Evolutionary conservation across 2,113 vertebrate species (phyloP), one percentile per base, ranked within the genome.

Genomic region (Notothenia rossii): DNA sequence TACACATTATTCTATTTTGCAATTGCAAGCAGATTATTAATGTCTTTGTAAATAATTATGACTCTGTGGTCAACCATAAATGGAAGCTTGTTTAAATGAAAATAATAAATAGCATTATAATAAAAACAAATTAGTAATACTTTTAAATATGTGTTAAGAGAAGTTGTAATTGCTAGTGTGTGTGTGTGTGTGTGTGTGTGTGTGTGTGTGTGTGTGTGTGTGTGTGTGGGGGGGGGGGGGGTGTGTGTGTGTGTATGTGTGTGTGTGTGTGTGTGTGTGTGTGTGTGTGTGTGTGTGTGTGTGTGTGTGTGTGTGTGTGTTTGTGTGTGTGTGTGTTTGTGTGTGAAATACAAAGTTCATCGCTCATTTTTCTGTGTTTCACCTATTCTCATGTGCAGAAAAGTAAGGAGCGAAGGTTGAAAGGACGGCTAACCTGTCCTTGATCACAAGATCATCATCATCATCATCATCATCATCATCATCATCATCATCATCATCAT

Each of bases 361-460:
- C 8, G 3, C 17, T 25, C 14, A 49, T 75, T 17, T 17, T n/a
- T 45, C 48, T 76, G 29, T 65, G 13, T 77, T 72, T 2, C 73
- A 9, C 12, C 5, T 25, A 60, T 64, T 17, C 2, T 73, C 51
- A 46, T 36, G 11, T 43, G 67, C 40, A 13, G 45, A 70, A 15
- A 22, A 51, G 4, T 58, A 43, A 40, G 45, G 65, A 25, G 20
- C 51, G 49, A 15, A 33, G 64, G 8, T 3, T 75, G 25, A 84
- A 83, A 80, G 61, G 56, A 67, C 43, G 48, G 20, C 66, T 54
- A 66, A 62, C 5, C 62, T 86, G 79, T 85, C 65, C 71, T 83
- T 85, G 58, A 71, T 63, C 64, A 60, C 49, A 13, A 13, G 58
- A 72, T 69, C 62, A 29, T 10, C 46, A 17, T 36, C 54, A 59